Evolutionary conservation across 2,797 vertebrate genomes (phyloP), one percentile per base, ranked within the genome.

Genomic region (Notamacropus eugenii): DNA sequence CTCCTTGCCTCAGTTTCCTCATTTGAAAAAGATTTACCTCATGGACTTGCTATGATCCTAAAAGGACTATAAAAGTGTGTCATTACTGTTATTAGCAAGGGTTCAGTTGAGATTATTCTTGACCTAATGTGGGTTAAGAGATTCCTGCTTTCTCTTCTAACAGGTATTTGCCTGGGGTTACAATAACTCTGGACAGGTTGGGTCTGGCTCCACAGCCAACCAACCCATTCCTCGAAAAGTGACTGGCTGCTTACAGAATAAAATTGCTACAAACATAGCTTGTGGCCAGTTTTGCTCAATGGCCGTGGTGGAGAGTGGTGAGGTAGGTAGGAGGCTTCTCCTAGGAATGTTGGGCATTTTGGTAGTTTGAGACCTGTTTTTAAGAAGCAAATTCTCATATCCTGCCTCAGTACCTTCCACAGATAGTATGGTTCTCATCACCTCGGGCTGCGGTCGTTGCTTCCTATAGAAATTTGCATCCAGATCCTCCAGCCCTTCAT

Each of bases 251-350:
- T 98, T 99, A 94, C 99, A 99, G 97, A 99, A 99, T 98, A 99
- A 99, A 98, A 98, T 99, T 91, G 99, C 99, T n/a, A 98, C 99
- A 95, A 99, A 99, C 98, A 99, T 99, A 93, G 99, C 99, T 90
- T 99, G 99, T 95, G 99, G 99, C 92, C 99, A 99, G 98, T 99
- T 99, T 98, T 99, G 99, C 97, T 99, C 99, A 10, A 99, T 99
- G 99, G 99, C 99, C 4, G 99, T 99, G 11, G 99, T 99, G 90
- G 99, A 99, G 98, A 99, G 99, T 16, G 99, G 99, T 96, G 99
- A 99, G 99, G 99, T 99, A 98, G 98, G 98, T 57, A 94, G 40
- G 54, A 93, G 90, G 27, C 54, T 94, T 93, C 74, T 0, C 1
- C 62, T 40, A 8, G 14, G n/a, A 40, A 74, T 31, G 90, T 11